phyloP scores from a whole-genome alignment of 2,888 invertebrate species.

The Aethes cnicana region DNA sequence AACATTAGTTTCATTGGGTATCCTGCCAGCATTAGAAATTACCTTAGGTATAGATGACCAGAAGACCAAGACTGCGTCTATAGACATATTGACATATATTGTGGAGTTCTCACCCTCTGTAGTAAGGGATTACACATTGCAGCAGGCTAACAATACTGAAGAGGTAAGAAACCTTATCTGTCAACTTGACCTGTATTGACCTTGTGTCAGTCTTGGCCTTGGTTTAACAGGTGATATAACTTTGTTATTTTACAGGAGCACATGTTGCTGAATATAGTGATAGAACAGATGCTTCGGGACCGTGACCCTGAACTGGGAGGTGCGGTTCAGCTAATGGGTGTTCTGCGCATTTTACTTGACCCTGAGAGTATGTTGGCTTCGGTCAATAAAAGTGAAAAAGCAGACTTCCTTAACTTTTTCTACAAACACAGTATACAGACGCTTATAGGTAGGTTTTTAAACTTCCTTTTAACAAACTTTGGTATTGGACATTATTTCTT shows the following conservation, averaged over 20 bases:
- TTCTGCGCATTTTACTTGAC: conserved; percentile 94
- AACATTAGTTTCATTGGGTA: conserved; percentile 93
- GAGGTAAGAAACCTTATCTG: conserved; percentile 82
- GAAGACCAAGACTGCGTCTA: conserved; percentile 97
- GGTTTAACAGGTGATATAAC: conserved; percentile 16
- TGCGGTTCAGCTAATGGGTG: conserved; percentile 98
- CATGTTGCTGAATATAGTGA: conserved; percentile 96
- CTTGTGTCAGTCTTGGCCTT: conserved; percentile 18
- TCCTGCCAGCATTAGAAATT: conserved; percentile 94
- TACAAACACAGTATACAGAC: conserved; percentile 99
- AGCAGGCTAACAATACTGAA: conserved; percentile 94
- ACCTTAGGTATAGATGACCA: conserved; percentile 95
- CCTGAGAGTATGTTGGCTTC: conserved; percentile 99
- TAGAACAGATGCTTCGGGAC: conserved; percentile 99
- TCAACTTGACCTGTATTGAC: conserved; percentile 24
- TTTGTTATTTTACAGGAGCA: conserved; percentile 87
- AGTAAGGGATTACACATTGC: conserved; percentile 97
- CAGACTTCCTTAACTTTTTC: conserved; percentile 98
- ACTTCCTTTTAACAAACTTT: neutral
- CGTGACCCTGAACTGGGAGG: conserved; percentile 98
- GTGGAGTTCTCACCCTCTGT: conserved; percentile 99
- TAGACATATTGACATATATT: conserved; percentile 98
- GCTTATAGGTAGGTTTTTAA: conserved; percentile 87
- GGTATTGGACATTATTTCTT: no score
- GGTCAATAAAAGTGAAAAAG: conserved; percentile 97